A percentile compares a stretch with the other conserved stretches of the same genome.
Evolutionary conservation across 2,888 invertebrate genomes (phyloP).

Genomic region (Hypomecis punctinalis): DNA sequence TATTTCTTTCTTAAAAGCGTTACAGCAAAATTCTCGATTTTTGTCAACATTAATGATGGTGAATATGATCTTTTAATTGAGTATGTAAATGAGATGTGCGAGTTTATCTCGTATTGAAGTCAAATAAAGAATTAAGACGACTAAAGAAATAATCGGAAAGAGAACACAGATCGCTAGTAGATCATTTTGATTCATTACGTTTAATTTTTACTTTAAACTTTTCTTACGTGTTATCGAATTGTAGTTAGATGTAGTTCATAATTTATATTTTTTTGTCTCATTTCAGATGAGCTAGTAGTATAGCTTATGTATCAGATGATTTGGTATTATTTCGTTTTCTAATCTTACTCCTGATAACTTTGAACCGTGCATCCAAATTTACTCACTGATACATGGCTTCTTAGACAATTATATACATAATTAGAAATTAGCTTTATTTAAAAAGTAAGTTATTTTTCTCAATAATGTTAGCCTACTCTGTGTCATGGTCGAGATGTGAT

Average conservation of each 20-base stretch:
- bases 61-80: no score
- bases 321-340: slow-evolving; percentile 53
- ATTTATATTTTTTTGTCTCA: slow-evolving; percentile 66
- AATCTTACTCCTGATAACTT: slow-evolving; percentile 44
- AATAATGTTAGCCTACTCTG: slow-evolving; percentile 59
- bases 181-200: slow-evolving; percentile 60
- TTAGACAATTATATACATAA: slow-evolving; percentile 71
- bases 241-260: slow-evolving; percentile 71
- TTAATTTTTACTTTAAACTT: slow-evolving; percentile 74
- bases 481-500: slow-evolving; percentile 46
- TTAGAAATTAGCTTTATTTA: slow-evolving; percentile 76
- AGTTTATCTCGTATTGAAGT: no score
- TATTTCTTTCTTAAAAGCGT: no score
- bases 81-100: no score
- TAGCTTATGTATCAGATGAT: slow-evolving; percentile 67
- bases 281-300: slow-evolving; percentile 46
- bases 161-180: not conserved
- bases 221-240: slow-evolving; percentile 72
- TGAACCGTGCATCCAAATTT: slow-evolving; percentile 59
- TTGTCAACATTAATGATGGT: no score
- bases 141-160: no score
- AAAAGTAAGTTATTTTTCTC: slow-evolving; percentile 79
- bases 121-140: no score
- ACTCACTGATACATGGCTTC: slow-evolving; percentile 71
- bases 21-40: no score